These are phyloP conservation scores for Chloromyia formosa DNA, from an alignment of 2,888 invertebrate genomes.

Conservation along the genomic window DNA sequence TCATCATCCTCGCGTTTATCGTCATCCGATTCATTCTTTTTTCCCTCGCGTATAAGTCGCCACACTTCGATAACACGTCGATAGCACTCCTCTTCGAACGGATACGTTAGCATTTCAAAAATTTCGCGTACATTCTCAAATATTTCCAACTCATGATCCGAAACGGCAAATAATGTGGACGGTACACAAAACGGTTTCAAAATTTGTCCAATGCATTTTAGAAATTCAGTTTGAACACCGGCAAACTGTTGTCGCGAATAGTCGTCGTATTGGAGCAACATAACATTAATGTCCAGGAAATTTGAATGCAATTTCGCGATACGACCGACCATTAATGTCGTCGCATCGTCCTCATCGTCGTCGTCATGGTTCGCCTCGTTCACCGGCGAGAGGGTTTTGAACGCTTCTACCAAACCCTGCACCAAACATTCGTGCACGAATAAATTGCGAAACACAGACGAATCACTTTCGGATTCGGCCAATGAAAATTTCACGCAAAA, in stretches of 20 bases:
- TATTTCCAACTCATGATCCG: conserved; percentile 59
- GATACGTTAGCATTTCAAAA: conserved; percentile 59
- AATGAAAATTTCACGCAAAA: conserved; percentile 65
- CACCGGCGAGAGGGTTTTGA: conserved; percentile 56
- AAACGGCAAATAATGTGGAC: conserved; percentile 57
- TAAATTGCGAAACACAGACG: conserved; percentile 55
- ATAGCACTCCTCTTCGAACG: conserved; percentile 58
- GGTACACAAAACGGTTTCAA: conserved; percentile 58
- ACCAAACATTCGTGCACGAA: conserved; percentile 59
- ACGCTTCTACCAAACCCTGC: conserved; percentile 60
- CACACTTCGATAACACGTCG: conserved; percentile 57
- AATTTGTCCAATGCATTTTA: conserved; percentile 58
- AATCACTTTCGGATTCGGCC: conserved; percentile 55
- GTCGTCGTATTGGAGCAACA: conserved; percentile 60
- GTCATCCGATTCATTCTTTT: conserved; percentile 46
- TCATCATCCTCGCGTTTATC: conserved; percentile 47
- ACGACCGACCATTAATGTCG: conserved; percentile 56
- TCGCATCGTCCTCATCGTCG: conserved; percentile 49
- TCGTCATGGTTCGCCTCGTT: conserved; percentile 41
- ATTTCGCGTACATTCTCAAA: conserved; percentile 58
- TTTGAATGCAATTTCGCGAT: conserved; percentile 56
- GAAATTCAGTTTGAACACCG: conserved; percentile 54
- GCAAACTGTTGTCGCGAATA: conserved; percentile 56
- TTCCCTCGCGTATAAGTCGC: conserved; percentile 51
- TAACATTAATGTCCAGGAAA: conserved; percentile 62